Percentiles rank a stretch among this genome's conserved stretches.
Conservation (phyloP, 2,797 vertebrate species). For the Sebastes aleutianus region DNA sequence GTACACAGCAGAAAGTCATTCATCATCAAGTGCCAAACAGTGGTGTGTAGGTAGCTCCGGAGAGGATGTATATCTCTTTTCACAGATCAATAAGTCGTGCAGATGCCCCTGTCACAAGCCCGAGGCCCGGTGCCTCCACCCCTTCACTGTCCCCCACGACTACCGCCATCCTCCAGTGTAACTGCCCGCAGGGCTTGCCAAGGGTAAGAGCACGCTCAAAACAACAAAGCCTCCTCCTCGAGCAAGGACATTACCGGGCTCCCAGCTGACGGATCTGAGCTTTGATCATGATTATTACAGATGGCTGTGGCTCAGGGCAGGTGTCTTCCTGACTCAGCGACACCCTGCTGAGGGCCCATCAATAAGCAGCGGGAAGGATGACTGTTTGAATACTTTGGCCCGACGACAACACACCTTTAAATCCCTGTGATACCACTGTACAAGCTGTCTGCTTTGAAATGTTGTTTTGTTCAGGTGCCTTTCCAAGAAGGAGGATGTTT, state of each 20-base stretch:
- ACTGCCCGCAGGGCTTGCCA: constrained; percentile 42
- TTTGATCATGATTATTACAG: constrained; percentile 77
- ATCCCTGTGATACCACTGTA: constrained; percentile 8
- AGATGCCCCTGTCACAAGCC: constrained; percentile 32
- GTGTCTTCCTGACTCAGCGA: constrained; percentile 61
- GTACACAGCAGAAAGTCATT: neutral
- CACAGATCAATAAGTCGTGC: constrained; percentile 59
- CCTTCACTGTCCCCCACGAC: constrained; percentile 17
- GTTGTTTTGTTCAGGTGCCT: constrained; percentile 42
- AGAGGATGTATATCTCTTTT: constrained; percentile 55
- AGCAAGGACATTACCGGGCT: constrained; percentile 40
- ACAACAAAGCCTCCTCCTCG: constrained; percentile 56
- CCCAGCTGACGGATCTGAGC: constrained; percentile 54
- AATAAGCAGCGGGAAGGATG: constrained; percentile 41
- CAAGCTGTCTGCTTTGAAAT: constrained; percentile 33
- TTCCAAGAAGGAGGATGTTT: constrained; percentile 41
- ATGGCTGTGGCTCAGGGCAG: constrained; percentile 54
- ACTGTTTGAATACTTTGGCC: constrained; percentile 46
- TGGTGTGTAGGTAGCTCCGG: neutral
- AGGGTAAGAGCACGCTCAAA: constrained; percentile 18
- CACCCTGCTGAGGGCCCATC: constrained; percentile 60
- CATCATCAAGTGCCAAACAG: constrained; percentile 36
- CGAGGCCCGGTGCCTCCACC: constrained; percentile 26
- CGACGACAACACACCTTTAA: constrained; percentile 42
- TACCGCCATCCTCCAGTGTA: constrained; percentile 7